Evolutionary conservation across 2,113 vertebrate species (phyloP).

Genomic region (Bubalus kerabau): DNA sequence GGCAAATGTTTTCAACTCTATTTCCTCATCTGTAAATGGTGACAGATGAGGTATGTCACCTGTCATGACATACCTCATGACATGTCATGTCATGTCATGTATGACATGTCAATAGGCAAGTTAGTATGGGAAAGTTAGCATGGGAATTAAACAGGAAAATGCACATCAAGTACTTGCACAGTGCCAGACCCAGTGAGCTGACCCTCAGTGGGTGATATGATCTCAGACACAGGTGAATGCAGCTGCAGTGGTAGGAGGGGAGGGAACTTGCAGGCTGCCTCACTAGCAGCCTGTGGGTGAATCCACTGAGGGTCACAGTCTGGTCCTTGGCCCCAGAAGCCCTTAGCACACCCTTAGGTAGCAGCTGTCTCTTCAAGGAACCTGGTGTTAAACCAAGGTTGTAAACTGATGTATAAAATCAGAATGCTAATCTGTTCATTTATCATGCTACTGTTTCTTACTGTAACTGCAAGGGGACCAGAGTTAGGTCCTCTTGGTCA

Average conservation of each 20-base stretch:
- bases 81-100: too few species aligned
- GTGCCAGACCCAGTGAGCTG: background rate
- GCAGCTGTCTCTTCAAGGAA: background rate
- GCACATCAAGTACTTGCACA: too few species aligned
- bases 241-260: background rate
- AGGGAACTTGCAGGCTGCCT: background rate
- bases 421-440: background rate
- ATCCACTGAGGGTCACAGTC: background rate
- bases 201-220: too few species aligned
- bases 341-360: background rate
- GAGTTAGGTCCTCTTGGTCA: background rate
- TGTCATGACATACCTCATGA: too few species aligned
- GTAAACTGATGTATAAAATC: background rate
- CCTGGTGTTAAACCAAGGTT: background rate
- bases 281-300: background rate
- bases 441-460: background rate
- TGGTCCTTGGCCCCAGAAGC: background rate
- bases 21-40: background rate
- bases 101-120: too few species aligned
- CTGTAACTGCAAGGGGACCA: background rate
- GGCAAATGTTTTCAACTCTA: background rate
- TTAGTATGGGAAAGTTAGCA: too few species aligned
- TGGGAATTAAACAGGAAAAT: background rate
- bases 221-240: background rate
- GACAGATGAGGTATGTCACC: background rate